Evolutionary conservation across 2,888 invertebrate genomes (phyloP), one percentile per base, ranked within the genome.

Genomic region (Cetonia aurata): DNA sequence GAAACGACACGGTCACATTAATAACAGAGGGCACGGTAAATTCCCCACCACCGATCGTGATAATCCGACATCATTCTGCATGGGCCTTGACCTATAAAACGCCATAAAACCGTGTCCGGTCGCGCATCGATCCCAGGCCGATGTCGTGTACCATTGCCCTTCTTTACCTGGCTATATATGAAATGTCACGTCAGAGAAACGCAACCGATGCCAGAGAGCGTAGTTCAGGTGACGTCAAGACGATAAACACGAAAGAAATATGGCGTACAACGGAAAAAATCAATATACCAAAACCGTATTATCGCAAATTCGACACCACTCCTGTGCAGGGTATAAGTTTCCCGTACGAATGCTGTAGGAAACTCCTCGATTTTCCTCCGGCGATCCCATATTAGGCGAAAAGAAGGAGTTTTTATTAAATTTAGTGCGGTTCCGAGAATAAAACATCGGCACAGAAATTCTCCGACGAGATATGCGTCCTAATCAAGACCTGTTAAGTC

Each of bases 381-480:
- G 37, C 37, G 37, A 37, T n/a, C 55, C 37, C 13, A 15, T 33
- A 33, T 56, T 56, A 50, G 52, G 50, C 17, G 62, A 65, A 65
- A 65, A 33, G 62, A 65, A 65, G 17, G 52, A 41, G 50, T 65
- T 65, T 50, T 65, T 65, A 65, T 65, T 65, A 50, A 65, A 65
- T 65, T 50, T 65, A 50, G 41, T 41, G 6, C 60, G 46, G 50
- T 17, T 3, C 10, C 10, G 25, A 19, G 52, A 25, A 33, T 17
- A 33, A 52, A 65, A 37, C 50, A 50, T 50, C 62, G 62, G 33
- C 19, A 33, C 50, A 50, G 62, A 65, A 65, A 65, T 50, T 65
- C 33, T 15, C 17, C 37, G 50, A 50, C 62, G 62, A 65, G 62
- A 65, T 65, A 50, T 65, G 62, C 50, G 62, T 65, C 37, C 50